Evolutionary conservation across 53 echinoderm and acorn worm species (phyloP).

Genomic region (Glandiceps talaboti): DNA sequence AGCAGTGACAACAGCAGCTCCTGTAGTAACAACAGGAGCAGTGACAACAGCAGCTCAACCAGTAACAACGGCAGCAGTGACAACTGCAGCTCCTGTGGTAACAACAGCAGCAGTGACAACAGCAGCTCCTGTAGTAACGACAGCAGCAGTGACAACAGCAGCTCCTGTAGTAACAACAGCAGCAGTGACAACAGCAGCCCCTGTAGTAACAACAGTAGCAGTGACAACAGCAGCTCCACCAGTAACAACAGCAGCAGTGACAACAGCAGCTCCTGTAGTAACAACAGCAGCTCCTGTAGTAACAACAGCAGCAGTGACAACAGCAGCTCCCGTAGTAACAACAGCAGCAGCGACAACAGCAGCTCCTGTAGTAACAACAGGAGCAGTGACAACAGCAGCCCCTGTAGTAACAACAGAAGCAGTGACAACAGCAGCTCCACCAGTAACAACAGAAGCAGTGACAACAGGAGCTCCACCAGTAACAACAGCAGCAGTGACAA

Average conservation of each 20-base stretch:
- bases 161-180: neutral
- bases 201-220: neutral
- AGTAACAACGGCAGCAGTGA: neutral
- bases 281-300: neutral
- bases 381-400: neutral
- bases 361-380: neutral
- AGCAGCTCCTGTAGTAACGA: neutral
- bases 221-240: neutral
- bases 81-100: neutral
- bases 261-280: neutral
- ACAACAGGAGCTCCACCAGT: neutral
- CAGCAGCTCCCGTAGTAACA: neutral
- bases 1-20: neutral
- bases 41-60: neutral
- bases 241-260: neutral
- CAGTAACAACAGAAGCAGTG: neutral
- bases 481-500: neutral
- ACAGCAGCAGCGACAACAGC: neutral
- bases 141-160: neutral
- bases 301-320: neutral
- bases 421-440: neutral
- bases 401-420: neutral
- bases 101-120: neutral
- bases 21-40: neutral
- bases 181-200: neutral